Percentiles rank a stretch among this genome's conserved stretches.
phyloP scores from a whole-genome alignment of 2,797 vertebrate species.

The Poeciliopsis infans region DNA sequence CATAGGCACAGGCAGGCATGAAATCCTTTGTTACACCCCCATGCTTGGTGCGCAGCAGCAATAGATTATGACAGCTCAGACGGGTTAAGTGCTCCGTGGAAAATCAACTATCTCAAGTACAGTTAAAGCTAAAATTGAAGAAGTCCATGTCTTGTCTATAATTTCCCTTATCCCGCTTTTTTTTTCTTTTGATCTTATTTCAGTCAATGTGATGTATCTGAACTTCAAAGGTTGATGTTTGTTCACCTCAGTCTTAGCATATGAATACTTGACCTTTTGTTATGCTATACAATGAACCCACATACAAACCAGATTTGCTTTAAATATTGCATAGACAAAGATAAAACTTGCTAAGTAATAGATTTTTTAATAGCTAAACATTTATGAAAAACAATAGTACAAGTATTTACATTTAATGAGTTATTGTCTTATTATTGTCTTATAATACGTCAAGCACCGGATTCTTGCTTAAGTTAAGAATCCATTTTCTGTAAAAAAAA shows the following conservation, averaged over 20 bases:
- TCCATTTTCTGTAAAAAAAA: background rate
- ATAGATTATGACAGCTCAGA: conserved; percentile 46
- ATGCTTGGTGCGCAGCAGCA: conserved; percentile 19
- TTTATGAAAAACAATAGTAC: background rate
- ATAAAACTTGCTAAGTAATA: background rate
- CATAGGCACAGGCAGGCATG: conserved; percentile 40
- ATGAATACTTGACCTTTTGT: background rate
- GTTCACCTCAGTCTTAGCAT: background rate
- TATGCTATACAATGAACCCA: background rate
- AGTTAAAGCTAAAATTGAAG: conserved; percentile 23
- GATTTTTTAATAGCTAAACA: background rate
- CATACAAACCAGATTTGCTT: too few species aligned
- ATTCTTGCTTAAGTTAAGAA: background rate
- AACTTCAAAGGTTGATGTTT: background rate
- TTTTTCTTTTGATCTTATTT: background rate
- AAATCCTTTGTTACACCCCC: conserved; percentile 60
- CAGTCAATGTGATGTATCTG: background rate
- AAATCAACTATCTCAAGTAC: conserved; percentile 30
- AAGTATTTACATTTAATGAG: background rate
- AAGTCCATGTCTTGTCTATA: conserved; percentile 17
- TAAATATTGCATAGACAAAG: background rate
- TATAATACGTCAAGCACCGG: background rate
- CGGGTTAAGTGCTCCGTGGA: conserved; percentile 39
- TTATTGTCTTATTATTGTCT: background rate
- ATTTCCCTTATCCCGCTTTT: background rate